These are phyloP conservation scores for Diachasmimorpha longicaudata DNA, from an alignment of 1,140 invertebrate genomes.

Conservation along the genomic window DNA sequence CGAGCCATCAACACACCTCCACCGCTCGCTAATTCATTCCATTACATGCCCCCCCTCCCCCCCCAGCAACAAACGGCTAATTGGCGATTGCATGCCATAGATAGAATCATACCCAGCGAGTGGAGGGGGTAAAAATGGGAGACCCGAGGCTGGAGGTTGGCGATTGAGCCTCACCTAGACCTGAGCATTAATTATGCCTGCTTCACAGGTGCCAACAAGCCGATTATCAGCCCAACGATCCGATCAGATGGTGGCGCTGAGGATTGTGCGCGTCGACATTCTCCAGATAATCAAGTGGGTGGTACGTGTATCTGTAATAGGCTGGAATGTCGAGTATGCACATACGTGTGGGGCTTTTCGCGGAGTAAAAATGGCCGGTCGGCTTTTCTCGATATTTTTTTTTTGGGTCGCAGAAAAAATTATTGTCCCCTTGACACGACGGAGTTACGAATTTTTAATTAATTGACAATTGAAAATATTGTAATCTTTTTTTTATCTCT, in stretches of 20 bases:
- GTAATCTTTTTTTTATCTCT: too few relatives aligned
- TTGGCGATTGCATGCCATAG: not conserved
- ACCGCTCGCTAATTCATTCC: not conserved
- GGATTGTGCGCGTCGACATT: constrained; percentile 42
- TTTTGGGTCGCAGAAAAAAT: not conserved
- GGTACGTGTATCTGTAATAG: not conserved
- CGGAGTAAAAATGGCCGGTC: not conserved
- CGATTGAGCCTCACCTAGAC: constrained; percentile 26
- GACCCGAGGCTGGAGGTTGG: not conserved
- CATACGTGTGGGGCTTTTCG: not conserved
- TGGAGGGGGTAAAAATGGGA: not conserved
- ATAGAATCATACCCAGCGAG: not conserved
- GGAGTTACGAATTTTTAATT: too few relatives aligned
- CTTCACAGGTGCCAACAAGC: constrained; percentile 61
- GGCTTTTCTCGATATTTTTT: not conserved
- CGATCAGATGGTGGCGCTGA: constrained; percentile 44
- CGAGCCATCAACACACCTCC: not conserved
- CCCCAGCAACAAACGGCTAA: not conserved
- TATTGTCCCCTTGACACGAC: constrained; percentile 13
- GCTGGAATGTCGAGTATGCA: not conserved
- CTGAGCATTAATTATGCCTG: constrained; percentile 56
- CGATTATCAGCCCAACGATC: constrained; percentile 58
- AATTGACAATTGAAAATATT: too few relatives aligned
- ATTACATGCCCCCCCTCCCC: not conserved
- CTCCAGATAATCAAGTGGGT: constrained; percentile 20